These are phyloP conservation scores for Nothobranchius furzeri DNA, from an alignment of 2,113 vertebrate genomes.

Conservation along the genomic window DNA sequence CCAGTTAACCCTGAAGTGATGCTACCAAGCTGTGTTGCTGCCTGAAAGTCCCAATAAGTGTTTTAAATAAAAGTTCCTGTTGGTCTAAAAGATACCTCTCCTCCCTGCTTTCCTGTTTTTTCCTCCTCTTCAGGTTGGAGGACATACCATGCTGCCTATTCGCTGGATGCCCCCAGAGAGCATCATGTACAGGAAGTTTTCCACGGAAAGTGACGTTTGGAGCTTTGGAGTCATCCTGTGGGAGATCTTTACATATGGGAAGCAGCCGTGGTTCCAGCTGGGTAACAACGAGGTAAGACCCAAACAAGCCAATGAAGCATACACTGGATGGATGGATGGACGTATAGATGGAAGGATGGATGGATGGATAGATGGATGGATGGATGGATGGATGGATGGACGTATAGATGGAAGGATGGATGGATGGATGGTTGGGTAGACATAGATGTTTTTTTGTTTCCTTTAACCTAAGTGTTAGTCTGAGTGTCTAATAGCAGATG, in stretches of 20 bases:
- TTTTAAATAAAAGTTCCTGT: slow-evolving; percentile 8
- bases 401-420: too few species aligned
- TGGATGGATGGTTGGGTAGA: too few species aligned
- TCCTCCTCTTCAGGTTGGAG: slow-evolving; percentile 85
- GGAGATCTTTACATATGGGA: slow-evolving; percentile 99
- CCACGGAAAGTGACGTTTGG: slow-evolving; percentile 97
- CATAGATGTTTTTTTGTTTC: background rate
- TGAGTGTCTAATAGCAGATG: slow-evolving; percentile 11
- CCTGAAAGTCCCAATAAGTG: slow-evolving; percentile 25
- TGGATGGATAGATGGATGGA: too few species aligned
- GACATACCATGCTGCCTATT: slow-evolving; percentile 97
- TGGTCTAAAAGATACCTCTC: slow-evolving; percentile 16
- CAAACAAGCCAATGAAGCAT: background rate
- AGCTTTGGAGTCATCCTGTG: slow-evolving; percentile 97
- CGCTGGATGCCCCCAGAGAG: slow-evolving; percentile 99
- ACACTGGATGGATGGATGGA: too few species aligned
- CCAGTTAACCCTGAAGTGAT: too few species aligned
- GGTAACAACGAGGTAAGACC: slow-evolving; percentile 93
- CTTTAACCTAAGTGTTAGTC: background rate
- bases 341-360: too few species aligned
- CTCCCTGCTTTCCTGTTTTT: background rate
- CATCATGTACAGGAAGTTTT: slow-evolving; percentile 99
- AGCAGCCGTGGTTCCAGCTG: slow-evolving; percentile 99
- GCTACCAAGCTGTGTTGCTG: slow-evolving; percentile 4
- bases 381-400: too few species aligned